Evolutionary conservation across 2,888 invertebrate genomes (phyloP), one percentile per base, ranked within the genome.

Genomic region (Drepana falcataria): DNA sequence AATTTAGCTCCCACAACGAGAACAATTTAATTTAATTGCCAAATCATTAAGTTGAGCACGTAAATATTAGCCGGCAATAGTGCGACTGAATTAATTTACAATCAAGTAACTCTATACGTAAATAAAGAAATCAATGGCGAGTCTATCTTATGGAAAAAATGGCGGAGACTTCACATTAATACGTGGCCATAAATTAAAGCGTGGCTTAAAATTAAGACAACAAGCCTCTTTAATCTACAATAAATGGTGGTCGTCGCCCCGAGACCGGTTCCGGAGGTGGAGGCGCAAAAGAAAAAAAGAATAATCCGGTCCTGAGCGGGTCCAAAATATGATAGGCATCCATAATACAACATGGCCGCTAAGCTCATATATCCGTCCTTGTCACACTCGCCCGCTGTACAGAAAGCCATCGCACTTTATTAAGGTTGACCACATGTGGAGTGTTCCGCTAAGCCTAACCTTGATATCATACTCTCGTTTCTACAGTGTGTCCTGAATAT

Each of bases 251-350:
- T 84, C 87, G 87, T 83, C 87, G 83, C 81, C 79, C 78, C 69
- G 74, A 83, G 87, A 91, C 89, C 90, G 89, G 90, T 90, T 90
- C 67, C 73, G 66, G 80, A 86, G 88, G 85, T 82, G 85, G 83
- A 87, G 87, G 86, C 84, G 85, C 81, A 87, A 88, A 85, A 79
- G 75, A 80, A 81, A 88, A 73, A 90, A 88, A 86, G 81, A 87
- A 87, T 87, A 89, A 89, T 87, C 89, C 89, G 87, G 88, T 87
- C 83, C 85, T 72, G 77, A 88, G 85, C 87, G 85, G 86, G 88
- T 90, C 90, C 90, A 90, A 90, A 90, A 91, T 90, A 91, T 91
- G 90, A 91, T 90, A 90, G 90, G 90, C 88, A 90, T 90, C 90
- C 90, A 90, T 91, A 91, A 89, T 87, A 87, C 89, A 91, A 91